Percentiles rank a stretch among this genome's conserved stretches.
These are phyloP conservation scores for Cossypha polioptera DNA, from an alignment of 2,797 vertebrate species.

Conservation along the genomic window DNA sequence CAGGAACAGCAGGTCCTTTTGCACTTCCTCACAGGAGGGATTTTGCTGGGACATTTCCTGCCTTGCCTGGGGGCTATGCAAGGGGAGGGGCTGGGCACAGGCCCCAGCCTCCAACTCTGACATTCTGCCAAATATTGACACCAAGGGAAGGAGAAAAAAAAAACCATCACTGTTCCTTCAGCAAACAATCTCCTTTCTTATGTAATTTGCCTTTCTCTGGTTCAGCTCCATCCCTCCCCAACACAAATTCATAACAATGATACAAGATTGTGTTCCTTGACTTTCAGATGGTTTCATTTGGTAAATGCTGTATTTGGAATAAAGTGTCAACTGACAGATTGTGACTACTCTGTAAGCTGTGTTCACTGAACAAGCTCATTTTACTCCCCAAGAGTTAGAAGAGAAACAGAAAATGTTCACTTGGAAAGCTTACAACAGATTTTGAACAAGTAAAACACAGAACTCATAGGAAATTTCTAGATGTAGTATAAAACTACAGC, in stretches of 20 bases:
- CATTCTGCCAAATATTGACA: neutral
- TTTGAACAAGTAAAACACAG: neutral
- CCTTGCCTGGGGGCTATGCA: rapidly evolving
- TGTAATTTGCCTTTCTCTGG: neutral
- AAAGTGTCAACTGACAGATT: neutral
- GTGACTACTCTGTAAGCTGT: neutral
- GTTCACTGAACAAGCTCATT: slow-evolving; percentile 26
- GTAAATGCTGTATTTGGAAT: neutral
- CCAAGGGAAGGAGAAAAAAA: neutral
- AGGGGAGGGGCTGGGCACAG: neutral
- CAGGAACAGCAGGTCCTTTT: neutral
- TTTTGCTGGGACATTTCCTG: neutral
- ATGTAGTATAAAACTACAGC: neutral
- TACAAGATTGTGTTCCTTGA: neutral
- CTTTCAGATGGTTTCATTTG: neutral
- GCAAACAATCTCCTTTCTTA: neutral
- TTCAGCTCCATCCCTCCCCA: neutral
- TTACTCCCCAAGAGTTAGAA: neutral
- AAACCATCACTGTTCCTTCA: neutral
- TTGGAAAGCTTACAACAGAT: neutral
- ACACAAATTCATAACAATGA: neutral
- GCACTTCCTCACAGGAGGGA: neutral
- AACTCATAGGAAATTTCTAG: neutral
- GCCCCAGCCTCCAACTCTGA: neutral
- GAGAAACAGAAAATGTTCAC: neutral